Base-by-base conservation (phyloP, 2,888 invertebrate species). In the Aplocera efformata region DNA sequence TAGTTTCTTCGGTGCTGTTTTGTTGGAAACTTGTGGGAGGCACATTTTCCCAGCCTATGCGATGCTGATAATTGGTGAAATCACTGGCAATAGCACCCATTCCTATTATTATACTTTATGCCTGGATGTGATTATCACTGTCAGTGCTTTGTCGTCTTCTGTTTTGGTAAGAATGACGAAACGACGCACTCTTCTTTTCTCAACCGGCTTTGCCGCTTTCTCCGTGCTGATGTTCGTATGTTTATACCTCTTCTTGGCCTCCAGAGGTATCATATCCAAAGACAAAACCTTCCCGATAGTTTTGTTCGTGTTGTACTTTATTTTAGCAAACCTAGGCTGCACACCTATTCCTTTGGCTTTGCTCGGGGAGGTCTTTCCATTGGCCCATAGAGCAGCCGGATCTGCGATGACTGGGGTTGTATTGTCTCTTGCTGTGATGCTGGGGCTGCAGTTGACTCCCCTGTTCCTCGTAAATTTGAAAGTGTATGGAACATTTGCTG, bases 401-500 rank as follows among this genome's bases (percentile, higher is more conserved):
- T 48, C 67, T 0, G 60, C 67, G 0, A 47, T 68, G 0, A 61
- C 67, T 7, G 72, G 72, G 0, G 34, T 69, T 0, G 43, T 58
- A 6, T 48, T 73, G 37, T 63, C 72, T 7, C 8, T 74, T 1
- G 44, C 40, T 26, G 31, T 72, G 1, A 58, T 64, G 56, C 9
- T 54, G 1, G 60, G 56, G 1, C 50, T 75, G 4, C 55, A 72
- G 37, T 36, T 67, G 5, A 65, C 72, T 1, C 74, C 74, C 5
- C 51, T 58, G 40, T 42, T 72, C 26, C 37, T 74, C 0, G 51
- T 30, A 0, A 57, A 42, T 22, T 28, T 72, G 0, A 60, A 72
- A 32, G 68, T 79, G 0, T 64, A 78, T 23, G 81, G 81, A 0
- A 77, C 76, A 0, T 82, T 81, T 35, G 56, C 67, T 7, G 65